Conservation (phyloP, 2,888 invertebrate species). For the Patella depressa region DNA sequence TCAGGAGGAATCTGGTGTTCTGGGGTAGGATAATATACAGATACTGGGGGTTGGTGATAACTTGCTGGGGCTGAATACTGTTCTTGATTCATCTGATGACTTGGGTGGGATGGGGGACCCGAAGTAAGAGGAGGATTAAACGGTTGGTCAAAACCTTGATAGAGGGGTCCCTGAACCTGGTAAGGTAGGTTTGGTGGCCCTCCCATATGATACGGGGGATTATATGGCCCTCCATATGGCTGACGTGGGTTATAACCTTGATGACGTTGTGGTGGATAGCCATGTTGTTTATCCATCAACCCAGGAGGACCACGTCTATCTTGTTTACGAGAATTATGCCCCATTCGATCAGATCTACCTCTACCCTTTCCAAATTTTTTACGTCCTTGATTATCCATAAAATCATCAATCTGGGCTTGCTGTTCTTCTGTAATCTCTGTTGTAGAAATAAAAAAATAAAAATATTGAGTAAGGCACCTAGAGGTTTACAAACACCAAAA, state of each 20-base stretch:
- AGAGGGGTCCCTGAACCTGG: neutral
- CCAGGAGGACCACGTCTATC: neutral
- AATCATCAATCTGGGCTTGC: constrained; percentile 6
- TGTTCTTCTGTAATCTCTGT: constrained; percentile 6
- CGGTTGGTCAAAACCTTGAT: neutral
- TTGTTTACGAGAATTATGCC: neutral
- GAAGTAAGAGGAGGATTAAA: neutral
- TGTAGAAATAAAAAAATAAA: no score
- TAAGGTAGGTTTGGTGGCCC: neutral
- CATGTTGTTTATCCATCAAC: neutral
- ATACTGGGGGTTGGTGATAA: neutral
- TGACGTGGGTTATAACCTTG: neutral
- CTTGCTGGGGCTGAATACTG: neutral
- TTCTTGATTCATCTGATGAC: neutral
- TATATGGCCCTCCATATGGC: neutral
- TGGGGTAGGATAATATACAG: neutral
- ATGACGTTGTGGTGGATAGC: neutral
- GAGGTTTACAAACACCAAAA: no score
- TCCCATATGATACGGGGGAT: neutral
- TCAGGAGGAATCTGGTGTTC: neutral
- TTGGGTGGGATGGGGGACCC: neutral
- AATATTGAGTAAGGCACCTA: no score
- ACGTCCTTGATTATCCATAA: constrained; percentile 5
- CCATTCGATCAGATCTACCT: neutral
- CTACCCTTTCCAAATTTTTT: neutral